phyloP scores from a whole-genome alignment of 2,888 invertebrate species.

The Hirtodrosophila trivittata region DNA sequence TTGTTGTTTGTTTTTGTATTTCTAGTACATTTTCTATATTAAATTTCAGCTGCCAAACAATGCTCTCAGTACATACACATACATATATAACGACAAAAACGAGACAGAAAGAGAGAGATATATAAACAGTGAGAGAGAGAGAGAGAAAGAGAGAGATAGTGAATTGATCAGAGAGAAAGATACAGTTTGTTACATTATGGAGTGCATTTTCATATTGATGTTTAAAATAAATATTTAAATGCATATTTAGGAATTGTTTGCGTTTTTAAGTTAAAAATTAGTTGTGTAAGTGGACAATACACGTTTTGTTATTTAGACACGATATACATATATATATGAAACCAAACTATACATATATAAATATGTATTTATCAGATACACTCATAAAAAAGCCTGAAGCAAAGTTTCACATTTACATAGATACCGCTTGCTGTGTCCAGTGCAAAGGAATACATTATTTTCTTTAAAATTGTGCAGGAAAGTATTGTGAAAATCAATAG shows the following conservation, averaged over 20 bases:
- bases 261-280: conserved; percentile 11
- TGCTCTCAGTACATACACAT: conserved; percentile 30
- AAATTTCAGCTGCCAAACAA: conserved; percentile 51
- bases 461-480: conserved; percentile 15
- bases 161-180: background rate
- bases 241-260: conserved; percentile 51
- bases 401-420: conserved; percentile 8
- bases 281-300: background rate
- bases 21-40: conserved; percentile 17
- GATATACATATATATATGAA: conserved; percentile 21
- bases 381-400: conserved; percentile 31
- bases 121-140: background rate
- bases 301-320: background rate
- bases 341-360: conserved; percentile 12
- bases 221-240: conserved; percentile 27
- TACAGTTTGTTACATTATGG: background rate
- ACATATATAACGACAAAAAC: conserved; percentile 12
- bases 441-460: conserved; percentile 24
- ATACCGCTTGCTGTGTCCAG: conserved; percentile 9
- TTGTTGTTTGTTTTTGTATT: conserved; percentile 9
- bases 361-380: conserved; percentile 26
- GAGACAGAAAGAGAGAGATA: background rate
- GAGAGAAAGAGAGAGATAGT: background rate
- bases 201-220: conserved; percentile 4
- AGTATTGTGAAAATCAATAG: conserved; percentile 10